Percentiles rank a stretch among this genome's conserved stretches.
Conservation (phyloP, 2,888 invertebrate genomes). For the Nipponacmea schrenckii region DNA sequence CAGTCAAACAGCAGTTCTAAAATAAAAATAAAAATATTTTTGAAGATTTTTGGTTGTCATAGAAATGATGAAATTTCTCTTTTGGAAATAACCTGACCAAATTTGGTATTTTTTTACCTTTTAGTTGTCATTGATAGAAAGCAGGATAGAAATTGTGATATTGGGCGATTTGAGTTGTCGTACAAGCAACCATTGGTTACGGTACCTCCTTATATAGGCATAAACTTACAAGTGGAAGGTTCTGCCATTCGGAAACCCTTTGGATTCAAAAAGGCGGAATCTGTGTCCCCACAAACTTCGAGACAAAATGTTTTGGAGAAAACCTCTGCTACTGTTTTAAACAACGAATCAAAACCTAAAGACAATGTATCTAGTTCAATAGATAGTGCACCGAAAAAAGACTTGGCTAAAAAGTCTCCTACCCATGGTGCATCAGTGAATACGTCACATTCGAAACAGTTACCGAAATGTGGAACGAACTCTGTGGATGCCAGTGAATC, state of each 20-base stretch:
- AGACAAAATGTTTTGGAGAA: background rate
- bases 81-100: too few species aligned
- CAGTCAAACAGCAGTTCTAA: background rate
- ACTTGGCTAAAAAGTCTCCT: slow-evolving; percentile 7
- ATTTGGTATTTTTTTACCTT: slow-evolving; percentile 35
- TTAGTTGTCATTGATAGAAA: slow-evolving; percentile 67
- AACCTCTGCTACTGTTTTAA: background rate
- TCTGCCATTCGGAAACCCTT: slow-evolving; percentile 46
- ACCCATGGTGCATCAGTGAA: background rate
- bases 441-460: slow-evolving; percentile 1
- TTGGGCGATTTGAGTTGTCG: slow-evolving; percentile 66
- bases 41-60: too few species aligned
- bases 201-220: slow-evolving; percentile 67
- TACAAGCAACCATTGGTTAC: slow-evolving; percentile 64
- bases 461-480: background rate
- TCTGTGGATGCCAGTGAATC: background rate
- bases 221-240: slow-evolving; percentile 62
- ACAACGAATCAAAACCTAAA: background rate
- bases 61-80: too few species aligned
- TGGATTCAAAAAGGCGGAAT: background rate
- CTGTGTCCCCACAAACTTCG: background rate
- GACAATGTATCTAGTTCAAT: slow-evolving; percentile 5
- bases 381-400: background rate
- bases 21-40: slow-evolving; percentile 4
- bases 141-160: slow-evolving; percentile 64